phyloP scores from a whole-genome alignment of 2,797 vertebrate species.

The Novumbra hubbsi region DNA sequence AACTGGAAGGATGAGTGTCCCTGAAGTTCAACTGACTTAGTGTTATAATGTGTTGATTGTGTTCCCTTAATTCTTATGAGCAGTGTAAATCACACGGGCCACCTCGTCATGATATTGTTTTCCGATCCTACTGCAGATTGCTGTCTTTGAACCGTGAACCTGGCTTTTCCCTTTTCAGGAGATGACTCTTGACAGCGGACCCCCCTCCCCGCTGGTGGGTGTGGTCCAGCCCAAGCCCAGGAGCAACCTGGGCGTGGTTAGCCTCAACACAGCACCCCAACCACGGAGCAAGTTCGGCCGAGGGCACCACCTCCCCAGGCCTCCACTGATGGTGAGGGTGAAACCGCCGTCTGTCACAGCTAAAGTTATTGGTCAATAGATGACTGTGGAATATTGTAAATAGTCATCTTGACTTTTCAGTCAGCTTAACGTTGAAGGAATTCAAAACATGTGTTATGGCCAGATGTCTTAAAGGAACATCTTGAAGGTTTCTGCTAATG shows the following conservation, averaged over 20 bases:
- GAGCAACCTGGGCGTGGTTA: constrained; percentile 82
- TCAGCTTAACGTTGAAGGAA: background rate
- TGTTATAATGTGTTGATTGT: too few species aligned
- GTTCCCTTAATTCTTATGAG: too few species aligned
- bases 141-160: background rate
- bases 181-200: constrained; percentile 76
- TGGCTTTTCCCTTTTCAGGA: constrained; percentile 66
- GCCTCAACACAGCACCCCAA: constrained; percentile 82
- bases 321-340: constrained; percentile 83
- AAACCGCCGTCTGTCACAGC: background rate
- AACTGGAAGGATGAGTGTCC: too few species aligned
- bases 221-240: constrained; percentile 68
- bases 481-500: too few species aligned
- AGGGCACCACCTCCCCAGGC: constrained; percentile 77
- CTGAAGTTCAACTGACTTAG: too few species aligned
- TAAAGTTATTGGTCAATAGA: too few species aligned
- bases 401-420: too few species aligned
- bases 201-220: constrained; percentile 63
- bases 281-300: constrained; percentile 81
- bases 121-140: background rate
- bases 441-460: background rate
- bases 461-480: background rate
- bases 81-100: background rate
- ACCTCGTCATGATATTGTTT: background rate
- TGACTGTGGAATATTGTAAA: too few species aligned